Evolutionary conservation across 1,140 invertebrate species (phyloP), one percentile per base, ranked within the genome.

Genomic region (Drosophila nasuta): DNA sequence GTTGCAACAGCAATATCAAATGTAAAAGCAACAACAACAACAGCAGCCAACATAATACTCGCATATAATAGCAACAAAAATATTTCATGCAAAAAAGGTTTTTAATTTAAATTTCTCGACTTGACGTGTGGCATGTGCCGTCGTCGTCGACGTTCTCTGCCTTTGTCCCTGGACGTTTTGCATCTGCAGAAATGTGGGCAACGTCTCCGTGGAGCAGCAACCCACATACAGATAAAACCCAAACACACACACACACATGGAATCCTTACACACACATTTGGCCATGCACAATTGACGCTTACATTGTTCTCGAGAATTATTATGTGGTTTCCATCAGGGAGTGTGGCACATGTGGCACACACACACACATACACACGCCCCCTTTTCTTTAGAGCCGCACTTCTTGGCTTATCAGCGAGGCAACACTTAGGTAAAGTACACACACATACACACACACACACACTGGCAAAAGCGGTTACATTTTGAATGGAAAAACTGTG

Each of bases 211-310:
- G 57, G 62, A 72, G 75, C 63, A 52, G 72, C 79, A 73, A 79
- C 76, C 83, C 82, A 86, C 79, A 86, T 86, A 35, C 45, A 38
- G 15, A 56, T 33, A 41, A 15, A 46, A 38, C 28, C n/a, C 56
- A 68, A 49, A 58, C 70, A 66, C 54, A 67, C 49, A 30, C 35
- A 49, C 35, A 60, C 28, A 54, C 20, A 25, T 25, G 35, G 57
- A 70, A 71, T 35, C 5, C 52, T 20, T 17, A 65, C 41, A 30
- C 51, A 30, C 49, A 45, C 51, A 30, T 33, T 74, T 87, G 69
- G 83, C 82, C 80, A 88, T 82, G 82, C 83, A 88, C 83, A 87
- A 87, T 88, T 87, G 83, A 87, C 83, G 83, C 85, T 81, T 87
- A 87, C 83, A 87, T 87, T 87, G 83, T 87, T 87, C 80, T 80